phyloP scores from a whole-genome alignment of 2,797 vertebrate genomes.

The Hemibagrus guttatus region DNA sequence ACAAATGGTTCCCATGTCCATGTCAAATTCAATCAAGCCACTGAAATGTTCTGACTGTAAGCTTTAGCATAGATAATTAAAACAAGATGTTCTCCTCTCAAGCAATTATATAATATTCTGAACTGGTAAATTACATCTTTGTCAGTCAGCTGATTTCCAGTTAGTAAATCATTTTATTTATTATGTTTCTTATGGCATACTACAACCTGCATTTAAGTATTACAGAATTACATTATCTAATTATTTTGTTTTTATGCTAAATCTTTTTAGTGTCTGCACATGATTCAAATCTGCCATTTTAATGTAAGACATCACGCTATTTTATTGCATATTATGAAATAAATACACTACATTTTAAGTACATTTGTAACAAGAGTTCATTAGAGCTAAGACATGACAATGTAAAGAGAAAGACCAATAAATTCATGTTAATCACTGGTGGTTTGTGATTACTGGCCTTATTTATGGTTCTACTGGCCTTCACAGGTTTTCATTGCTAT shows the following conservation, averaged over 20 bases:
- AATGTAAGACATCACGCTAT: not conserved
- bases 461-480: constrained; percentile 72
- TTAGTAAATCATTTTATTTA: constrained; percentile 10
- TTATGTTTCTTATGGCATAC: not conserved
- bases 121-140: constrained; percentile 57
- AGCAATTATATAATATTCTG: constrained; percentile 74
- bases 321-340: constrained; percentile 30
- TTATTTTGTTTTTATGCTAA: not conserved
- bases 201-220: not conserved
- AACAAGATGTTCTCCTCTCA: constrained; percentile 71
- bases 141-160: constrained; percentile 22
- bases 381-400: constrained; percentile 65
- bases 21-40: constrained; percentile 78
- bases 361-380: constrained; percentile 50
- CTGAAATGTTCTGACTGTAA: constrained; percentile 65
- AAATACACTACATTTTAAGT: constrained; percentile 28
- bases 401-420: constrained; percentile 67
- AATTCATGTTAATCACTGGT: constrained; percentile 78
- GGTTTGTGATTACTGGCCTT: constrained; percentile 75
- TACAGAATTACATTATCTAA: not conserved
- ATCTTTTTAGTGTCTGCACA: not conserved
- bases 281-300: constrained; percentile 7
- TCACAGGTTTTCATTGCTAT: constrained; percentile 77
- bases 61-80: constrained; percentile 79
- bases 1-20: constrained; percentile 66